Evolutionary conservation across 1,140 invertebrate species (phyloP).

Genomic region (Gonatopus flavifemur): DNA sequence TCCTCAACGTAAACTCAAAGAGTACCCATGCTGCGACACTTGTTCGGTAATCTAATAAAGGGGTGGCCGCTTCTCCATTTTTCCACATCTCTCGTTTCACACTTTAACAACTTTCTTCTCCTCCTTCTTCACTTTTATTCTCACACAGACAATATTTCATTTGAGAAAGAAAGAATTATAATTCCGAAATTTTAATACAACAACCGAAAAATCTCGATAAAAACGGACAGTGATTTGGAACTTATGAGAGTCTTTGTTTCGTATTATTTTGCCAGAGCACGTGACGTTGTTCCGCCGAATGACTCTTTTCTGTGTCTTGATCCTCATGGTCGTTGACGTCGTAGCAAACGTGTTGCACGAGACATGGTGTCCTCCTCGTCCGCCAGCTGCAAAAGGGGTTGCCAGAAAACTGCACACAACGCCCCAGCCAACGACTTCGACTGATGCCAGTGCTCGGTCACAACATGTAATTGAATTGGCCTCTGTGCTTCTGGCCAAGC

Average conservation of each 20-base stretch:
- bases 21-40: conserved; percentile 39
- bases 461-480: conserved; percentile 29
- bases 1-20: conserved; percentile 36
- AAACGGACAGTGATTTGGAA: too few relatives aligned
- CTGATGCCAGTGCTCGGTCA: conserved; percentile 5
- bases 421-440: conserved; percentile 2
- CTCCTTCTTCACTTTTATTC: conserved; percentile 9
- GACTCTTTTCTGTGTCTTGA: conserved; percentile 9
- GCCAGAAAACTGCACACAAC: conserved; percentile 15
- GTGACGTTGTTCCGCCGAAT: not conserved
- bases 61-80: conserved; percentile 40
- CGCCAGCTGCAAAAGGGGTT: conserved; percentile 2
- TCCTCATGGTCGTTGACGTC: conserved; percentile 6
- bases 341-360: conserved; percentile 18
- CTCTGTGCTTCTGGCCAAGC: conserved; percentile 6
- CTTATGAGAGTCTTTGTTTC: too few relatives aligned
- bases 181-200: too few relatives aligned
- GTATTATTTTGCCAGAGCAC: not conserved
- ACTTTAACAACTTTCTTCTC: conserved; percentile 17
- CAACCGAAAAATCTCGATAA: too few relatives aligned
- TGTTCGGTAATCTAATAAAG: conserved; percentile 58
- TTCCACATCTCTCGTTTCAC: conserved; percentile 7
- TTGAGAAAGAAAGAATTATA: not conserved
- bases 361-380: conserved; percentile 2
- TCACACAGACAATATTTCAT: too few relatives aligned